Conservation (phyloP, 2,888 invertebrate species). For the Eutolmus rufibarbis region DNA sequence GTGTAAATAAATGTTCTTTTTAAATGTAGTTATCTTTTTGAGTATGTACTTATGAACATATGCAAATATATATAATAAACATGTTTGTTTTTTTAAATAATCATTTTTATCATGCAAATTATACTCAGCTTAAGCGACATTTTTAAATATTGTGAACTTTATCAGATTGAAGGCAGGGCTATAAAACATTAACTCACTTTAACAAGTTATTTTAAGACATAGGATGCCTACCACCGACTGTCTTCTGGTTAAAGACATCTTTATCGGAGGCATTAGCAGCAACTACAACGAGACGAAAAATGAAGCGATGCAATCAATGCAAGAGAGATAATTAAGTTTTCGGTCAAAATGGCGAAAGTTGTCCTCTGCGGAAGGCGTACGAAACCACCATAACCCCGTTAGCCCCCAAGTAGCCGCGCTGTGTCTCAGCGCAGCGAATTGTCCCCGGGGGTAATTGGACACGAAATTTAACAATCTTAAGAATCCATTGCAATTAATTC, state of each 20-base stretch:
- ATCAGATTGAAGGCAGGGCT: not conserved
- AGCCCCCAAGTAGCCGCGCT: not conserved
- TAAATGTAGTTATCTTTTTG: no score
- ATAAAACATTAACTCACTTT: not conserved
- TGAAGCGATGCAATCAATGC: not conserved
- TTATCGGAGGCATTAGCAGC: not conserved
- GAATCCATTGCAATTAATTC: slow-evolving; percentile 42
- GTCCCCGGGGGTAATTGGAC: slow-evolving; percentile 19
- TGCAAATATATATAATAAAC: not conserved
- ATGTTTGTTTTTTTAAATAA: not conserved
- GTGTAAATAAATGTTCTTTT: no score
- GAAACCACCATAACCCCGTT: not conserved
- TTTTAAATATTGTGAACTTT: not conserved
- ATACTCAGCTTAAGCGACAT: not conserved
- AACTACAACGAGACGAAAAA: not conserved
- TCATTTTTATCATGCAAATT: not conserved
- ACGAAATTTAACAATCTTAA: slow-evolving; percentile 17
- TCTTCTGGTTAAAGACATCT: not conserved
- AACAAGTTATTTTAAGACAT: not conserved
- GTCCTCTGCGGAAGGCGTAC: not conserved
- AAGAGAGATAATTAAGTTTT: not conserved
- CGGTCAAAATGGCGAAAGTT: not conserved
- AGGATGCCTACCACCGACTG: not conserved
- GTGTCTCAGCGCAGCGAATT: not conserved
- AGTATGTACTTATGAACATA: no score